Evolutionary conservation across 2,888 invertebrate species (phyloP), one percentile per base, ranked within the genome.

Genomic region (Pinctada fucata): DNA sequence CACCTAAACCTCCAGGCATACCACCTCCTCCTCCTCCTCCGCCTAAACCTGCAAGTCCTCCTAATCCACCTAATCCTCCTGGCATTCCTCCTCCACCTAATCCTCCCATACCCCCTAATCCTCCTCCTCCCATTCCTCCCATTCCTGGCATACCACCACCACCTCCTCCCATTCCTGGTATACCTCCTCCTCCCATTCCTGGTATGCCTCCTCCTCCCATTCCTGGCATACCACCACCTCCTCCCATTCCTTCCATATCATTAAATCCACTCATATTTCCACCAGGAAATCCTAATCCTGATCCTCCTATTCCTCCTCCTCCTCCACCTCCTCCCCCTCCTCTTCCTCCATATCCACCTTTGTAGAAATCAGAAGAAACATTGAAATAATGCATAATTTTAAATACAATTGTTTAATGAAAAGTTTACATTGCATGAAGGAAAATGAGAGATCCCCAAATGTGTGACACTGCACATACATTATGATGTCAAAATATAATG

Each of bases 51-150:
- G 58, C 6, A 6, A 58, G 58, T 58, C 58, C 58, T 10, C 58
- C 13, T 58, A 58, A 13, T 58, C 58, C 58, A 58, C 8, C 8
- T 10, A 58, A 58, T 58, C 67, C 67, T 70, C 5, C 6, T 47
- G 13, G n/a, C 51, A 49, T 70, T 10, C 70, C 48, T 48, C 70
- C 49, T 70, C 48, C 70, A n/a, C 70, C 70, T 4, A 49, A 49
- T n/a, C 3, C 10, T 49, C n/a, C 48, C 49, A n/a, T 70, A 8
- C 49, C 49, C 2, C 48, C 49, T 49, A 8, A 48, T 6, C 48
- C 48, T 4, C 16, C 48, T 49, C 70, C 50, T 70, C 70, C 70
- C 70, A 70, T 70, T 47, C 49, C 48, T n/a, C 70, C 70, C 16
- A 8, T 50, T 70, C 70, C 70, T 4, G 49, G 48, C 48, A 70